A percentile compares a stretch with the other conserved stretches of the same genome.
phyloP scores from a whole-genome alignment of 2,888 invertebrate genomes.

The Byasa hedistus region DNA sequence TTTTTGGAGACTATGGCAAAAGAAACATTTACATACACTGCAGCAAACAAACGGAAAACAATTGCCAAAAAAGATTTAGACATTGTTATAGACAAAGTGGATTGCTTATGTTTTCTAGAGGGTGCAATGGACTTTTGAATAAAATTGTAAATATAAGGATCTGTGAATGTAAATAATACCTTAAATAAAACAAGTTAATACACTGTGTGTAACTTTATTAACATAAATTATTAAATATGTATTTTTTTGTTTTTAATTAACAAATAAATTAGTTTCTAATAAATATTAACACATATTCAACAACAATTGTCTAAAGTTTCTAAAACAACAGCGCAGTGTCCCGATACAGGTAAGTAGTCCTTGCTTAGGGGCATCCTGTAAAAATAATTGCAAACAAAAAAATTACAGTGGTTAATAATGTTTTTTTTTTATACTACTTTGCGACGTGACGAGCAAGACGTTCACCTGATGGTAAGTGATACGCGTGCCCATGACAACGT shows the following conservation, averaged over 20 bases:
- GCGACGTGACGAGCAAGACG: too few species aligned
- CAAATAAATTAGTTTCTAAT: conserved; percentile 2
- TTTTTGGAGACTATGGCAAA: conserved; percentile 90
- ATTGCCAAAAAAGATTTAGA: conserved; percentile 91
- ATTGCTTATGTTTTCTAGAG: conserved; percentile 91
- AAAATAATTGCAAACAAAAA: conserved; percentile 26
- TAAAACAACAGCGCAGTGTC: conserved; percentile 54
- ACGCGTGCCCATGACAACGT: too few species aligned
- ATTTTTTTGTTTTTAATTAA: neutral
- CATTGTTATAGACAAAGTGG: conserved; percentile 86
- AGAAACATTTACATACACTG: conserved; percentile 87
- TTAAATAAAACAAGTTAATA: neutral
- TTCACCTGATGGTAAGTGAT: neutral
- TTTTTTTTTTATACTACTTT: neutral
- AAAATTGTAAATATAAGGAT: neutral
- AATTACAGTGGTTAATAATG: too few species aligned
- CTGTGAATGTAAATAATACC: neutral
- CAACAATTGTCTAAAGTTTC: conserved; percentile 37
- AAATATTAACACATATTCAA: conserved; percentile 14
- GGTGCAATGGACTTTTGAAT: conserved; percentile 84
- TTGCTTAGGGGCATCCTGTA: conserved; percentile 47
- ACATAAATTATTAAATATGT: neutral
- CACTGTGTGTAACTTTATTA: neutral
- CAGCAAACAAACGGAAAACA: conserved; percentile 89
- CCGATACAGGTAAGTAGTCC: conserved; percentile 42